Evolutionary conservation across 2,888 invertebrate genomes (phyloP), one percentile per base, ranked within the genome.

Genomic region (Protonemura montana): DNA sequence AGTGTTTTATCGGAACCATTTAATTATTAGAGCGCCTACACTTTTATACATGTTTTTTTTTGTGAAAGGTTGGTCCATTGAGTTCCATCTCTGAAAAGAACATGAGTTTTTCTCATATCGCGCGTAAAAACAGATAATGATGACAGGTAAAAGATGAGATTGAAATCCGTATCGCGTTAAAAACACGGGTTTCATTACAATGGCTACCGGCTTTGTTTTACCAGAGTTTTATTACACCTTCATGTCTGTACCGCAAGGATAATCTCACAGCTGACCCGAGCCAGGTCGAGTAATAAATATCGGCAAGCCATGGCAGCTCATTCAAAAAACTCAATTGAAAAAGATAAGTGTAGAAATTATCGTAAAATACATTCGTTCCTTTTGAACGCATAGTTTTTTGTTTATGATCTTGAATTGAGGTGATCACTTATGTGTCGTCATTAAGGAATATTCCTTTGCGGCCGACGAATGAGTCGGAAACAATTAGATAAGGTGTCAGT

Each of bases 401-500:
- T 76, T 28, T 76, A 84, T 84, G 84, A 59, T 42, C 30, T 42
- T 30, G 26, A 41, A 41, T 83, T 42, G 26, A 41, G 82, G 82
- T 83, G 82, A 83, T 83, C 82, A 83, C 25, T 83, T 83, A 83
- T 35, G 42, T 41, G 41, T n/a, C 82, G 82, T 83, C 84, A 76
- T 84, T 84, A 84, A 84, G 84, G 84, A 84, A 76, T 76, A 30
- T 84, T 10, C 59, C 84, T 76, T 59, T 59, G 27, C 59, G 59
- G 84, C 42, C 27, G 59, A 76, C 84, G 30, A 78, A 81, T 59
- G 81, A 84, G 29, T 84, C 76, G 84, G 76, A 84, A 84, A 59
- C 84, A 42, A 84, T 84, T 84, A 84, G 59, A 76, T 84, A 84
- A 84, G 84, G 84, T 84, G 84, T 84, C 84, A 84, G 84, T 84